Evolutionary conservation across 2,888 invertebrate genomes (phyloP).

Genomic region (Kryphioiulus occultus): DNA sequence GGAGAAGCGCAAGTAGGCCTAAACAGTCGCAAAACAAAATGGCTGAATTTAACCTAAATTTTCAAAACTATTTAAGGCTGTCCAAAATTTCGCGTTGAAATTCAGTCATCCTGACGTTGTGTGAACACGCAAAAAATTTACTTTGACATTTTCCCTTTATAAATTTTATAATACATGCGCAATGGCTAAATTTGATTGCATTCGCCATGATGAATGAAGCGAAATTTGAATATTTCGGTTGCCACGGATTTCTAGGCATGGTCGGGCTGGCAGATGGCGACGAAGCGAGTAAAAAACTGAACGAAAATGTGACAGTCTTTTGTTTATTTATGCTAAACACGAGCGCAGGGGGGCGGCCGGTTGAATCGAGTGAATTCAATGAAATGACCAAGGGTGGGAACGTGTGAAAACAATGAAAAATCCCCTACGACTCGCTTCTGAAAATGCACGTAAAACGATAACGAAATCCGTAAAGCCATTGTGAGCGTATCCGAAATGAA

Average conservation of each 20-base stretch:
- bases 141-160: too few relatives aligned
- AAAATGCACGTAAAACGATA: not conserved
- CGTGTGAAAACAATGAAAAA: not conserved
- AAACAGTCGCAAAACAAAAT: not conserved
- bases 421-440: not conserved
- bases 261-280: not conserved
- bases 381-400: not conserved
- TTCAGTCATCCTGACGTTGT: not conserved
- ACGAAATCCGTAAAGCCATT: not conserved
- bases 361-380: not conserved
- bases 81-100: not conserved
- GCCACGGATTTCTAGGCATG: not conserved
- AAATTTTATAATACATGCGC: too few relatives aligned
- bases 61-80: not conserved
- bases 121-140: too few relatives aligned
- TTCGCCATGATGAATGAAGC: not conserved
- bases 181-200: not conserved
- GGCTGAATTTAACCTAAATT: not conserved
- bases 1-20: not conserved
- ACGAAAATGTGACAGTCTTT: not conserved
- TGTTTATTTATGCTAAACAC: not conserved
- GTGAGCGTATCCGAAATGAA: too few relatives aligned
- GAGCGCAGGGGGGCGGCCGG: not conserved
- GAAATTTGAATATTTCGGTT: slow-evolving; percentile 2
- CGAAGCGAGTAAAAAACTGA: not conserved